Percentiles rank a stretch among this genome's conserved stretches.
Evolutionary conservation across 2,888 invertebrate species (phyloP).

Genomic region (Aelia acuminata): DNA sequence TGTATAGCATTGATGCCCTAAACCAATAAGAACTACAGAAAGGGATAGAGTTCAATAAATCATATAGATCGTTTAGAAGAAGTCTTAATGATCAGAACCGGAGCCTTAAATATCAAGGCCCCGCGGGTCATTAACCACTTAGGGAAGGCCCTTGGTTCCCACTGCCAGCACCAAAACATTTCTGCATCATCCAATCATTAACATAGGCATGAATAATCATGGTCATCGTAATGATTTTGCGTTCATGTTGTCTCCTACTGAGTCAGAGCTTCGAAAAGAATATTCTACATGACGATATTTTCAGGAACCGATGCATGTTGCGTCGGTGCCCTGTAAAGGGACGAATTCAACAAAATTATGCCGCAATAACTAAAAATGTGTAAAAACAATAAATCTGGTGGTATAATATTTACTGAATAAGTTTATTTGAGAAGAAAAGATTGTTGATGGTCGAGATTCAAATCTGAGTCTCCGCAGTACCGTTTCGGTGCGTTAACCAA

Average conservation of each 20-base stretch:
- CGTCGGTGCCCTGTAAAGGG: too few relatives aligned
- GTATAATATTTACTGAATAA: too few relatives aligned
- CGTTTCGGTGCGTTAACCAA: too few relatives aligned
- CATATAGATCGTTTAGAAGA: slow-evolving; percentile 2
- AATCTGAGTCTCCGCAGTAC: too few relatives aligned
- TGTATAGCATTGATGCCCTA: not conserved
- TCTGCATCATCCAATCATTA: slow-evolving; percentile 12
- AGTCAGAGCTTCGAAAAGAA: not conserved
- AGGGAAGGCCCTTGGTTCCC: not conserved
- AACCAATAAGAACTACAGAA: slow-evolving; percentile 21
- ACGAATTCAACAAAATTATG: too few relatives aligned
- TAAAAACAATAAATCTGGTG: too few relatives aligned
- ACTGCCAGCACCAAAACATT: not conserved
- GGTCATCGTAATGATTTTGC: not conserved
- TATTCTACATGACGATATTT: not conserved
- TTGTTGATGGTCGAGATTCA: too few relatives aligned
- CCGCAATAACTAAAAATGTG: too few relatives aligned
- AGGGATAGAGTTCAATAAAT: not conserved
- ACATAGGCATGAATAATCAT: slow-evolving; percentile 11
- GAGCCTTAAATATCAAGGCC: slow-evolving; percentile 8
- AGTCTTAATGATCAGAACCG: not conserved
- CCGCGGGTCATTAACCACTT: not conserved
- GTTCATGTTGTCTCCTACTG: not conserved
- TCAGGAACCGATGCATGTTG: not conserved
- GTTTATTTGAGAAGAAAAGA: too few relatives aligned